phyloP scores from a whole-genome alignment of 2,888 invertebrate species.

The Odontothrips loti region DNA sequence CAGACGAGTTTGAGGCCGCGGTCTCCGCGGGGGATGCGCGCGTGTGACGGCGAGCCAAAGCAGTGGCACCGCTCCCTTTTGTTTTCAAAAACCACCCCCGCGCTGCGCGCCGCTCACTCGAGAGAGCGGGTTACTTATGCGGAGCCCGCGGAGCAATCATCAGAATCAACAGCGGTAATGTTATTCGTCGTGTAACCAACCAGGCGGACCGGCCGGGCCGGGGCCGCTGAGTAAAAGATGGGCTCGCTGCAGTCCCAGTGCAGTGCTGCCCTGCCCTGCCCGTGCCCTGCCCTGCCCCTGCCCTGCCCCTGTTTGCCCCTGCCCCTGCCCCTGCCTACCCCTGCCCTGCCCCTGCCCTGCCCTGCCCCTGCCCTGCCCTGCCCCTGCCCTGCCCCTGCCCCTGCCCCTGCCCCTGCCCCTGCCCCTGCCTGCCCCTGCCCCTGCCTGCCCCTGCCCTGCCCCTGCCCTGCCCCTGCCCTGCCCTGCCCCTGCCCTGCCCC shows the following conservation, averaged over 20 bases:
- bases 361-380: background rate
- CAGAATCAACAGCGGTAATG: background rate
- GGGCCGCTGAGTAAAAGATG: no score
- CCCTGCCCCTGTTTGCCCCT: background rate
- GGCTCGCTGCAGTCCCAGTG: background rate
- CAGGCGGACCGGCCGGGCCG: no score
- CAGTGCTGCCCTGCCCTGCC: background rate
- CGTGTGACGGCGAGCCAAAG: no score
- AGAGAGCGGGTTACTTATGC: background rate
- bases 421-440: background rate
- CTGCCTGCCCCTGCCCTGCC: background rate
- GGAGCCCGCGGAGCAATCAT: conserved; percentile 3
- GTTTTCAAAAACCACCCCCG: background rate
- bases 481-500: background rate
- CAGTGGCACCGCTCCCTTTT: no score
- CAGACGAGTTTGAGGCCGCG: background rate
- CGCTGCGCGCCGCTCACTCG: background rate
- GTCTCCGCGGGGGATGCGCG: background rate
- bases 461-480: background rate
- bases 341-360: background rate
- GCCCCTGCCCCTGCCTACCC: background rate
- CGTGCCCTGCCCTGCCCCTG: no score
- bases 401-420: no score
- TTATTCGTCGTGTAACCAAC: background rate
- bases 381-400: background rate